Evolutionary conservation across 92 coral and sea anemone genomes (phyloP), one percentile per base, ranked within the genome.

Genomic region (Anthopleura xanthogrammica): DNA sequence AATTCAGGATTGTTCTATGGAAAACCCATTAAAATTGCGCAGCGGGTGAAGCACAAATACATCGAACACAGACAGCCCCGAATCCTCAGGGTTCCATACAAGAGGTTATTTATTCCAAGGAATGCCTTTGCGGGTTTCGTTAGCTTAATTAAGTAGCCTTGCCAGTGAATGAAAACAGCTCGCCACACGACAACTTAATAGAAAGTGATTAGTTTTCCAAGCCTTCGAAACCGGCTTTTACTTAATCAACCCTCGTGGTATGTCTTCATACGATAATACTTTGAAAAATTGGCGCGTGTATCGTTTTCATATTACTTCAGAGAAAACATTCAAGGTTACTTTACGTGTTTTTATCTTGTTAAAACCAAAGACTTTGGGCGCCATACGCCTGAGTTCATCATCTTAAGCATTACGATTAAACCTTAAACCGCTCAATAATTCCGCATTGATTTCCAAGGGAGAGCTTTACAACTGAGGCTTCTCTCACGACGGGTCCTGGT

Each of bases 51-150:
- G 56, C 68, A 52, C 81, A 80, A 65, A 88, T 82, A 85, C 52
- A 68, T 82, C 79, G 60, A 29, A 76, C 77, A 70, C 83, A 85
- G 80, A 90, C 85, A 84, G 80, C 85, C 50, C 84, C 82, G 82
- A 89, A 85, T 36, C 93, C 77, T 79, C 82, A 83, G 93, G 93
- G 93, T 82, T 90, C 89, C 91, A 17, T 73, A 56, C 60, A 39
- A 55, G 48, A 78, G 62, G 81, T 90, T 85, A 90, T 90, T 90
- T 87, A 87, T 80, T 84, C 82, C 84, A 84, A 84, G 82, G 85
- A 57, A 80, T 52, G 72, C 80, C 91, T 52, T 85, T 41, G 88
- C 88, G 79, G 88, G 88, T 79, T 57, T 79, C 55, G 66, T 24
- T 48, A 84, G 60, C 41, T 76, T 84, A 70, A 84, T 84, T 76